These are phyloP conservation scores for Catocala sponsa DNA, from an alignment of 2,888 invertebrate species.

Conservation along the genomic window DNA sequence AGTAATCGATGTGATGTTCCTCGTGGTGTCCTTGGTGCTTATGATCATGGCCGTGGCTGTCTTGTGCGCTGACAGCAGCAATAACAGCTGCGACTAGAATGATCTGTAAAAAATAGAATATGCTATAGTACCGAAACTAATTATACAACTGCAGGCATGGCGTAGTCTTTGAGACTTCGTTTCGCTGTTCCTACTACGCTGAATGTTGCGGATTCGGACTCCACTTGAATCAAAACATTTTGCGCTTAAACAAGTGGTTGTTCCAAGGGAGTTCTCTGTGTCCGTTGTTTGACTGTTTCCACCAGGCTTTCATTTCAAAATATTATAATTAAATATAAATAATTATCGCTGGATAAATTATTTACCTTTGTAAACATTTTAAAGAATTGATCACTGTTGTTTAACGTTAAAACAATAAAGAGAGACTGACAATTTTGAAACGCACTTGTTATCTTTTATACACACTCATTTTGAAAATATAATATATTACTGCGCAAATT, in stretches of 20 bases:
- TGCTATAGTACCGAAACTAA: no score
- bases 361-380: not conserved
- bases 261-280: no score
- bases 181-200: no score
- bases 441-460: constrained; percentile 1
- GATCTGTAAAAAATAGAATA: constrained; percentile 5
- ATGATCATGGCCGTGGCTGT: constrained; percentile 6
- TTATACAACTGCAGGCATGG: no score
- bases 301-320: no score
- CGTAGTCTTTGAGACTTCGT: no score
- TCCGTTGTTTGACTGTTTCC: no score
- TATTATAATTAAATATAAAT: no score
- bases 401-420: not conserved
- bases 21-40: constrained; percentile 26
- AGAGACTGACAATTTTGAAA: constrained; percentile 7
- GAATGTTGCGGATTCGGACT: no score
- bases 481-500: not conserved
- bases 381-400: not conserved
- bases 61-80: constrained; percentile 9
- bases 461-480: not conserved
- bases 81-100: constrained; percentile 7
- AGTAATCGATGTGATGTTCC: not conserved
- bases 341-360: no score
- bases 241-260: no score
- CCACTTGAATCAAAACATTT: no score